These are phyloP conservation scores for Melolontha melolontha DNA, from an alignment of 2,888 invertebrate species.

Conservation along the genomic window DNA sequence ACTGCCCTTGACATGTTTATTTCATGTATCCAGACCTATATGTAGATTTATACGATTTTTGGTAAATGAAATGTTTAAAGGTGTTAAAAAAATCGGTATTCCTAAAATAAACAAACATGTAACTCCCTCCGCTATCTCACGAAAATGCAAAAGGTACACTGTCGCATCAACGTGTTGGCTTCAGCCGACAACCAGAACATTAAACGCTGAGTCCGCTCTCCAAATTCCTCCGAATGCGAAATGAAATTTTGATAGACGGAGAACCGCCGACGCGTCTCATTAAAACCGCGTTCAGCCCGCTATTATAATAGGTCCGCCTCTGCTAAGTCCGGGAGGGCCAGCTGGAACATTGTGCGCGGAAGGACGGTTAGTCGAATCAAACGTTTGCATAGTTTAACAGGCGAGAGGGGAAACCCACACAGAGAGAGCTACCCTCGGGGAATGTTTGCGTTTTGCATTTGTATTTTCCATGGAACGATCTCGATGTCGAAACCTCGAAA, in stretches of 20 bases:
- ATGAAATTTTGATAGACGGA: constrained; percentile 29
- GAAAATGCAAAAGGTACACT: constrained; percentile 13
- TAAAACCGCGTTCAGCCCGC: constrained; percentile 19
- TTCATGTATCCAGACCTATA: too few relatives aligned
- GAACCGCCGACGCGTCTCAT: not conserved
- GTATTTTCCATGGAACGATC: constrained; percentile 1
- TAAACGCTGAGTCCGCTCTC: constrained; percentile 25
- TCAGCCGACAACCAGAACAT: not conserved
- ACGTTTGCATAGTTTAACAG: constrained; percentile 34
- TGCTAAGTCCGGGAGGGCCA: not conserved
- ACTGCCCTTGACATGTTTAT: too few relatives aligned
- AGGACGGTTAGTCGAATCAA: constrained; percentile 15
- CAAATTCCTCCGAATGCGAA: constrained; percentile 6
- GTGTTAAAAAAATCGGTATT: constrained; percentile 6
- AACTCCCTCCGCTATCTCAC: constrained; percentile 1
- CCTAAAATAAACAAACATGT: constrained; percentile 14
- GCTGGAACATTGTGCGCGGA: not conserved
- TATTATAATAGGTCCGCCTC: constrained; percentile 18
- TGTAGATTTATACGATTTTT: too few relatives aligned
- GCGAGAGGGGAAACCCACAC: not conserved
- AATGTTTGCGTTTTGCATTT: constrained; percentile 7
- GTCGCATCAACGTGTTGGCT: not conserved
- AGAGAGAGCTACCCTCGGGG: constrained; percentile 8
- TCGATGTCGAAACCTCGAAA: not conserved
- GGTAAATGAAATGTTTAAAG: too few relatives aligned